These are phyloP conservation scores for Ophiodon elongatus DNA, from an alignment of 2,113 vertebrate genomes.

Conservation along the genomic window DNA sequence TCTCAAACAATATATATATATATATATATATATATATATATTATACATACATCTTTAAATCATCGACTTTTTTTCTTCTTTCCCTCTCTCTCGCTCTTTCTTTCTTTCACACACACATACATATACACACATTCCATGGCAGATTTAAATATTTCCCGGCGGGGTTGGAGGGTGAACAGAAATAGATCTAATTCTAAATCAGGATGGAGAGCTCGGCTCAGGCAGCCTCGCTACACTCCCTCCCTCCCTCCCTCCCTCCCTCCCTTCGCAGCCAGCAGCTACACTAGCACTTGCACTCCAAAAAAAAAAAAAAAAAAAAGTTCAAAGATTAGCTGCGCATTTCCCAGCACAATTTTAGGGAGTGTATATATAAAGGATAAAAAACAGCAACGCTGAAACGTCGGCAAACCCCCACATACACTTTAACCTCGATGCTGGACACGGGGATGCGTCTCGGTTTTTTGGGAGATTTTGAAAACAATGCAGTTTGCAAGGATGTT, in stretches of 20 bases:
- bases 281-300: conserved; percentile 38
- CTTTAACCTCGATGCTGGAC: conserved; percentile 19
- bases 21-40: not conserved
- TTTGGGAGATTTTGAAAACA: conserved; percentile 8
- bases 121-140: conserved; percentile 59
- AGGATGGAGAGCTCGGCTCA: conserved; percentile 72
- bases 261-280: conserved; percentile 47
- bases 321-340: conserved; percentile 53
- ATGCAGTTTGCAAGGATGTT: not conserved
- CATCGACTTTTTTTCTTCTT: not conserved
- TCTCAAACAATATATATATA: conserved; percentile 22
- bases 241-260: conserved; percentile 14
- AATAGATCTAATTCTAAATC: conserved; percentile 85
- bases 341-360: conserved; percentile 1
- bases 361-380: conserved; percentile 7
- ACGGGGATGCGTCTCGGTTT: conserved; percentile 20
- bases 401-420: conserved; percentile 13
- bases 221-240: conserved; percentile 38
- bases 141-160: conserved; percentile 81
- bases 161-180: conserved; percentile 76
- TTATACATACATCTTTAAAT: not conserved
- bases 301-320: conserved; percentile 32
- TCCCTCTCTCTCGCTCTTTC: not conserved
- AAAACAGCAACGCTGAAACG: conserved; percentile 6
- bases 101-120: conserved; percentile 1